These are phyloP conservation scores for Epinephelus fuscoguttatus DNA, from an alignment of 2,113 vertebrate species.

Conservation along the genomic window DNA sequence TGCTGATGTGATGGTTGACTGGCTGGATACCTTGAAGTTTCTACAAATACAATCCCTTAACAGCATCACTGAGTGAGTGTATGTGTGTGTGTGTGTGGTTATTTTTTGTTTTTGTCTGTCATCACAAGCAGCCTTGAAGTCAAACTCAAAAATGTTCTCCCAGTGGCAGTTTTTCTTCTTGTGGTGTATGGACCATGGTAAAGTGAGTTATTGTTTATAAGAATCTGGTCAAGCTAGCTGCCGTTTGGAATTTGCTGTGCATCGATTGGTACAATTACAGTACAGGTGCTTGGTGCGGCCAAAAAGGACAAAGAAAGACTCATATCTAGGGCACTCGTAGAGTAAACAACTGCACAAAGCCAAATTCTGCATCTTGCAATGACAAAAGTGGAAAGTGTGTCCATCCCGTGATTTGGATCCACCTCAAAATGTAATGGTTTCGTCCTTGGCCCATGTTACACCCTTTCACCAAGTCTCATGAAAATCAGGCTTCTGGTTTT, in stretches of 20 bases:
- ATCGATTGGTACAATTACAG: too few relatives aligned
- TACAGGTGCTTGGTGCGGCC: neutral
- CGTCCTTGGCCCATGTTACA: too few relatives aligned
- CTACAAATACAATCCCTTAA: constrained; percentile 37
- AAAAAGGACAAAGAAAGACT: neutral
- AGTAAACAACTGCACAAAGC: too few relatives aligned
- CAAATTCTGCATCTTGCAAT: too few relatives aligned
- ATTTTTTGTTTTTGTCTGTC: neutral
- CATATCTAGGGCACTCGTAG: too few relatives aligned
- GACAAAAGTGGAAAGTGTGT: too few relatives aligned
- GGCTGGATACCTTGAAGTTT: constrained; percentile 38
- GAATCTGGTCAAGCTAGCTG: neutral
- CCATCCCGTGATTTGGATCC: too few relatives aligned
- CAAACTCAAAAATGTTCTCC: neutral
- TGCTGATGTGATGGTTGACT: constrained; percentile 37
- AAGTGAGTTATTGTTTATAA: too few relatives aligned
- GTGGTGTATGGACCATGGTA: neutral
- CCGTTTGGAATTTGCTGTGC: too few relatives aligned
- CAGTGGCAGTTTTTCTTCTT: neutral
- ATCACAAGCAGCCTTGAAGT: neutral
- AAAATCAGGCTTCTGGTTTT: too few relatives aligned
- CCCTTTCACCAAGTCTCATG: too few relatives aligned
- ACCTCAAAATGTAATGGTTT: too few relatives aligned
- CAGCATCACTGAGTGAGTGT: neutral
- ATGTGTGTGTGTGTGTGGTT: constrained; percentile 12